Conservation (phyloP, 2,888 invertebrate species). For the Laspeyria flexula region DNA sequence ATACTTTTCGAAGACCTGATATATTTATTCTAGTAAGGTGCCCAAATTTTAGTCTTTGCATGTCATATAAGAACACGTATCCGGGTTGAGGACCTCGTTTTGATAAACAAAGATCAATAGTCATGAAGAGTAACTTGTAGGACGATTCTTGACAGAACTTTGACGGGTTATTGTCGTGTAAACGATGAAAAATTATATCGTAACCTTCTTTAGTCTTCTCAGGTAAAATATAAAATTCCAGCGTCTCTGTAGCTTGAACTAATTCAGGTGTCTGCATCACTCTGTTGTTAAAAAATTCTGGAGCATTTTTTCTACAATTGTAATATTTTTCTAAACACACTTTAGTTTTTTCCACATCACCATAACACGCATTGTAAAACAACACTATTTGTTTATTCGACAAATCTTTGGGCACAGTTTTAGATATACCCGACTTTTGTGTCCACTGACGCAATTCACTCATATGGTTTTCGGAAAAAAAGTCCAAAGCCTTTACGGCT, state of each 20-base stretch:
- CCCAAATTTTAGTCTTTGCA: slow-evolving; percentile 76
- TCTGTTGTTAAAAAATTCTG: slow-evolving; percentile 88
- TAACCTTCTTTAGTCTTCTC: slow-evolving; percentile 5
- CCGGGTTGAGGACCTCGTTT: slow-evolving; percentile 79
- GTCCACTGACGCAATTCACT: slow-evolving; percentile 76
- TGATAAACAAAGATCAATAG: slow-evolving; percentile 54
- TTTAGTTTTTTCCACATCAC: slow-evolving; percentile 85
- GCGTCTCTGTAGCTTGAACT: slow-evolving; percentile 71
- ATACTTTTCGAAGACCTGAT: slow-evolving; percentile 73
- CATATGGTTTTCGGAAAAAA: slow-evolving; percentile 80
- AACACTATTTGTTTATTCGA: slow-evolving; percentile 87
- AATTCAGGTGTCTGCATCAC: slow-evolving; percentile 81
- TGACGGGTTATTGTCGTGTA: not conserved
- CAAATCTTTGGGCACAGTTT: slow-evolving; percentile 80
- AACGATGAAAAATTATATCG: slow-evolving; percentile 5
- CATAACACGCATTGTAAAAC: slow-evolving; percentile 89
- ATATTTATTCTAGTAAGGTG: slow-evolving; percentile 77
- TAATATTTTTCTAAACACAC: slow-evolving; percentile 88
- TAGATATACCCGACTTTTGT: slow-evolving; percentile 72
- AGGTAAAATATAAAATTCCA: slow-evolving; percentile 36
- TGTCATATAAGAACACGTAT: slow-evolving; percentile 84
- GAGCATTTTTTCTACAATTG: slow-evolving; percentile 83
- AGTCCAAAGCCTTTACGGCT: slow-evolving; percentile 74
- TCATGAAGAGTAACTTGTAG: slow-evolving; percentile 8
- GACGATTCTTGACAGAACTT: slow-evolving; percentile 1